phyloP scores from a whole-genome alignment of 2,888 invertebrate genomes.

The Clivina fossor region DNA sequence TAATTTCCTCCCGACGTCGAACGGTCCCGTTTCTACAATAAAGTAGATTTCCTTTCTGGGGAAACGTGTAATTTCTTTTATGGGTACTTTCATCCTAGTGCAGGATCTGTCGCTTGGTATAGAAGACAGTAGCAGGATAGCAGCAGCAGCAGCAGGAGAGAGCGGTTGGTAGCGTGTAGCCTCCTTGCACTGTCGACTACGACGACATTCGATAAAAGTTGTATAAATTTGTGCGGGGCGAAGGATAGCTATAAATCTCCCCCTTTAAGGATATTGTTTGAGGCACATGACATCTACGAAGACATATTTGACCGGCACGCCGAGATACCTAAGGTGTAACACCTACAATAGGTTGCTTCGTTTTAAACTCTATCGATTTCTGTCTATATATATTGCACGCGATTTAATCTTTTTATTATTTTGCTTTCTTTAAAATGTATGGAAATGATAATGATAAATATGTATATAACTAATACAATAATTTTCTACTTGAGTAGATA shows the following conservation, averaged over 20 bases:
- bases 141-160: slow-evolving; percentile 15
- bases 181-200: no score
- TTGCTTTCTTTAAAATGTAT: no score
- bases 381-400: no score
- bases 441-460: no score
- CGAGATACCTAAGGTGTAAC: slow-evolving; percentile 24
- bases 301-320: slow-evolving; percentile 34
- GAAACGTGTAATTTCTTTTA: slow-evolving; percentile 32
- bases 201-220: slow-evolving; percentile 48
- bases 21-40: no score
- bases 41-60: slow-evolving; percentile 27
- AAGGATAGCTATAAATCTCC: slow-evolving; percentile 47
- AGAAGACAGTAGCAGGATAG: background rate
- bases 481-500: no score
- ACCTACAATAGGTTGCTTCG: background rate
- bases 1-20: slow-evolving; percentile 16
- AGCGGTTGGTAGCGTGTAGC: slow-evolving; percentile 2
- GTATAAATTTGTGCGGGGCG: slow-evolving; percentile 49
- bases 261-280: slow-evolving; percentile 50
- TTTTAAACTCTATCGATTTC: no score
- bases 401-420: no score
- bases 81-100: slow-evolving; percentile 12
- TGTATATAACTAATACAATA: no score
- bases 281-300: slow-evolving; percentile 49
- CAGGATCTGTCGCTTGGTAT: background rate